phyloP scores from a whole-genome alignment of 2,113 vertebrate species.

The Sakesphorus luctuosus region DNA sequence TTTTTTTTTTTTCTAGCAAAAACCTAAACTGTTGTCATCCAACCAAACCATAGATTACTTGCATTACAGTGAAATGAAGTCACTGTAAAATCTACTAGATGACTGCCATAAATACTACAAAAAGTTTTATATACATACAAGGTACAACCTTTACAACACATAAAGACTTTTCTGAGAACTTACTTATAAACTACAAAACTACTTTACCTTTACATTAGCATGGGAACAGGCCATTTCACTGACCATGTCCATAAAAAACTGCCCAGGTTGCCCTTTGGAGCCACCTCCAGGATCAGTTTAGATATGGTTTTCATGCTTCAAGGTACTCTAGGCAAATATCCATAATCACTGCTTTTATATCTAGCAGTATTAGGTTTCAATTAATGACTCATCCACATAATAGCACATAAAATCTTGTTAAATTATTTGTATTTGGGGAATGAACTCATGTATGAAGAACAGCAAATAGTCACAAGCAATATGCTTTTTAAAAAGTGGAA shows the following conservation, averaged over 20 bases:
- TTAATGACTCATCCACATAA: neutral
- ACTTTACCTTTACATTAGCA: neutral
- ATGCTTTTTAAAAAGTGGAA: neutral
- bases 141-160: fast-evolving
- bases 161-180: neutral
- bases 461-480: neutral
- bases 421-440: fast-evolving
- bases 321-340: neutral
- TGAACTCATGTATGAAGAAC: neutral
- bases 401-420: neutral
- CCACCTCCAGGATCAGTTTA: neutral
- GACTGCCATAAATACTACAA: neutral
- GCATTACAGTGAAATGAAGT: neutral
- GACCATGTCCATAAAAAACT: neutral
- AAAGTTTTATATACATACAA: neutral
- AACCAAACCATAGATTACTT: neutral
- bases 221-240: neutral
- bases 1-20: neutral
- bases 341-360: neutral
- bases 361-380: neutral
- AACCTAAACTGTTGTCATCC: neutral
- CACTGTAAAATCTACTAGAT: neutral
- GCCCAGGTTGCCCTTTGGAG: neutral
- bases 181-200: neutral
- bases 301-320: neutral